phyloP scores from a whole-genome alignment of 2,888 invertebrate species.

The Vesta saturnalis region DNA sequence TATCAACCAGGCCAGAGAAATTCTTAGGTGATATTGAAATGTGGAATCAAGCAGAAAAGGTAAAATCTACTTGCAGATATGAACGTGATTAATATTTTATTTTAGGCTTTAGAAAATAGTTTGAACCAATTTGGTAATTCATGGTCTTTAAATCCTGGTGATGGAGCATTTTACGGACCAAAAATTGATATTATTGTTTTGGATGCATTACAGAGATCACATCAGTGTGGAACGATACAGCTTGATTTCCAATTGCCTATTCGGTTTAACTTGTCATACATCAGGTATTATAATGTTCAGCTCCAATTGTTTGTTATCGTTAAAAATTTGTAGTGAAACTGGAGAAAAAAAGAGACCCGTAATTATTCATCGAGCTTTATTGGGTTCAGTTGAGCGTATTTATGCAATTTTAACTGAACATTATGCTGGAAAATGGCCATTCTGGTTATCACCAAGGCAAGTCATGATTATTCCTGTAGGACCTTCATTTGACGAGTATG shows the following conservation, averaged over 20 bases:
- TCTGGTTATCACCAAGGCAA: slow-evolving; percentile 98
- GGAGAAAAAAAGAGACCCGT: slow-evolving; percentile 95
- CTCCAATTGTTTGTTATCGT: neutral
- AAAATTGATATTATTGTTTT: slow-evolving; percentile 98
- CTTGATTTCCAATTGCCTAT: slow-evolving; percentile 97
- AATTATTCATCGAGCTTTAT: slow-evolving; percentile 96
- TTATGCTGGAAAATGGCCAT: slow-evolving; percentile 99
- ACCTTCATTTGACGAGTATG: slow-evolving; percentile 88
- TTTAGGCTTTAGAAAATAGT: slow-evolving; percentile 81
- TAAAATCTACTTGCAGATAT: slow-evolving; percentile 49
- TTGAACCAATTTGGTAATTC: slow-evolving; percentile 85
- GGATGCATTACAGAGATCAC: slow-evolving; percentile 89
- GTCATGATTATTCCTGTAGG: slow-evolving; percentile 93
- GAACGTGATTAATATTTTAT: neutral
- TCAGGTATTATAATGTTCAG: slow-evolving; percentile 64
- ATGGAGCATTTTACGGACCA: slow-evolving; percentile 99
- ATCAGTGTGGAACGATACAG: slow-evolving; percentile 98
- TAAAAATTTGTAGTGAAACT: slow-evolving; percentile 71
- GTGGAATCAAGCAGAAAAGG: slow-evolving; percentile 93
- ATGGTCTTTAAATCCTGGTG: slow-evolving; percentile 93
- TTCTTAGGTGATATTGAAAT: slow-evolving; percentile 86
- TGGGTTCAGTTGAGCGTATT: slow-evolving; percentile 98
- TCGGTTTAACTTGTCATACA: slow-evolving; percentile 84
- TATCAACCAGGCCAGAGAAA: slow-evolving; percentile 96
- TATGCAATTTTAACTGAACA: slow-evolving; percentile 97